Base-by-base conservation (phyloP, 2,797 vertebrate genomes). In the Tympanoctomys barrerae region DNA sequence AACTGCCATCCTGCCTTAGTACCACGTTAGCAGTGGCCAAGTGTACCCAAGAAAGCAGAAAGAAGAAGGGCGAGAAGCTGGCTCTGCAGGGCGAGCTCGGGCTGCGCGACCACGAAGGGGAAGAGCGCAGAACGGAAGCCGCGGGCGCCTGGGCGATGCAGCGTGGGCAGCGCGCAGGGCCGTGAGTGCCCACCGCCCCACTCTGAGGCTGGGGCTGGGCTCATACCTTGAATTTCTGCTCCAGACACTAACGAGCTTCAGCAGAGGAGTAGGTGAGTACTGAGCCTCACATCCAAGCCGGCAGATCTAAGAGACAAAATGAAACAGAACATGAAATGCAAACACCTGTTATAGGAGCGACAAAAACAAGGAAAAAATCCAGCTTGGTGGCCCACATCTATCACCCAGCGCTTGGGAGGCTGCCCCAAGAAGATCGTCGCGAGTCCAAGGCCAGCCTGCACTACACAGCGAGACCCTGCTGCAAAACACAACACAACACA, bases 161-260 rank as follows among this genome's bases (percentile, higher is more conserved):
- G 66, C 66, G 33, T 4, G 66, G 33, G 66, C 33, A 14, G 7
- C 5, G 16, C 7, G 16, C 5, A n/a, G n/a, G 66, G 66, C 18
- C 2, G n/a, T 1, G 14, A 36, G 3, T 3, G 66, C 33, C 66
- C 7, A n/a, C 7, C 7, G 2, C 3, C 66, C 33, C 66, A 54
- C 66, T 68, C 1, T 1, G 19, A n/a, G 33, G 2, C 66, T n/a
- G 66, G 66, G 42, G 14, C 14, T 4, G 14, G 24, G 42, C 2
- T 31, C 68, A 95, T 97, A 99, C 99, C 99, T 99, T 95, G 99
- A 91, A 79, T 99, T 99, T 98, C 99, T 99, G 98, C 99, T 99
- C 99, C 99, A 99, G 46, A 99, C 97, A 12, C 99, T 99, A 98
- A 99, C 99, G 93, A 99, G 98, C 96, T 99, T 99, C 80, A 99